These are phyloP conservation scores for Apodemia mormo DNA, from an alignment of 2,888 invertebrate species.

Conservation along the genomic window DNA sequence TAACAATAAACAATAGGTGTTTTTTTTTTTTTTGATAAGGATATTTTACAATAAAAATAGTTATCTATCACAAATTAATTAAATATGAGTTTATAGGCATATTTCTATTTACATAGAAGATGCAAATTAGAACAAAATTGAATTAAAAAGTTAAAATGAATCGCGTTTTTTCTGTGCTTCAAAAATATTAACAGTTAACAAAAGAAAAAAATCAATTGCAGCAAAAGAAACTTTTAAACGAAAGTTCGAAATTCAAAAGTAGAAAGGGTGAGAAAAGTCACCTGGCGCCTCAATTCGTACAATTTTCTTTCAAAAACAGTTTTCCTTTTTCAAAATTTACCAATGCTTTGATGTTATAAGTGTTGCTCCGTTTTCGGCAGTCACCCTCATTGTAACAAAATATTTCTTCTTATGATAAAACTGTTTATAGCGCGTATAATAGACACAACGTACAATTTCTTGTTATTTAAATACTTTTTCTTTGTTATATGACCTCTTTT, in stretches of 20 bases:
- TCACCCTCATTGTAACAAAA: conserved; percentile 4
- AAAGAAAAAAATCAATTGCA: not conserved
- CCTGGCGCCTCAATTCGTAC: conserved; percentile 48
- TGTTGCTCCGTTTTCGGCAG: conserved; percentile 46
- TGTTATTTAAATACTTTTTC: not conserved
- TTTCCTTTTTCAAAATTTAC: conserved; percentile 52
- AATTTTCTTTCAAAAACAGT: conserved; percentile 46
- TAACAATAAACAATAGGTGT: too few species aligned
- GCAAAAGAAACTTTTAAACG: conserved; percentile 19
- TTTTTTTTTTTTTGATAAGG: too few species aligned
- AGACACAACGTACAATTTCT: not conserved
- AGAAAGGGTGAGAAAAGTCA: conserved; percentile 40
- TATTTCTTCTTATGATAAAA: not conserved
- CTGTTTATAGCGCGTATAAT: not conserved
- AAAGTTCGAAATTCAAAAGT: conserved; percentile 26
- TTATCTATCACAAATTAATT: too few species aligned
- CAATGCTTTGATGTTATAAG: conserved; percentile 57
- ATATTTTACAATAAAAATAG: too few species aligned
- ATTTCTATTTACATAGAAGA: too few species aligned
- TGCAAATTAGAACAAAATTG: too few species aligned
- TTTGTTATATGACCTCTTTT: not conserved
- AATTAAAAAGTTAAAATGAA: too few species aligned
- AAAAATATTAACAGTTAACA: too few species aligned
- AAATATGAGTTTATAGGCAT: too few species aligned
- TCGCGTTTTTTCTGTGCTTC: too few species aligned